Conservation (phyloP, 2,113 vertebrate genomes). For the Erinaceus europaeus region DNA sequence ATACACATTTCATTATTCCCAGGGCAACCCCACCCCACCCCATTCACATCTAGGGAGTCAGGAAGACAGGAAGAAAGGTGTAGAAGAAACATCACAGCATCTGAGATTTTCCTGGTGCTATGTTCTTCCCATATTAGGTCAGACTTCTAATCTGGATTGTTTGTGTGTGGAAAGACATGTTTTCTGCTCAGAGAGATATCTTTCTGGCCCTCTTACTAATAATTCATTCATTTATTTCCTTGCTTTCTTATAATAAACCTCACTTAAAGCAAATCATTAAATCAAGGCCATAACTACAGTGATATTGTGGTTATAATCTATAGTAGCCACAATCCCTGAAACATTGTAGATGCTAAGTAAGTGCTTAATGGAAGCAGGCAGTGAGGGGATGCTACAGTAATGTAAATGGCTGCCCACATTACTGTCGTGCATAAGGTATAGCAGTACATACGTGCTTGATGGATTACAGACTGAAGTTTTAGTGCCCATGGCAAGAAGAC, state of each 20-base stretch:
- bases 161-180: too few species aligned
- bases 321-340: background rate
- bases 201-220: background rate
- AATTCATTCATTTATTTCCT: background rate
- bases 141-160: too few species aligned
- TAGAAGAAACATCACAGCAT: too few species aligned
- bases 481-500: background rate
- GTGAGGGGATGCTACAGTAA: background rate
- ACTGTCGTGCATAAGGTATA: background rate
- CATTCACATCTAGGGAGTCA: too few species aligned
- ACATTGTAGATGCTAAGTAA: background rate
- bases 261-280: background rate
- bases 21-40: too few species aligned
- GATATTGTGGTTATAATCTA: background rate
- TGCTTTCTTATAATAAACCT: background rate
- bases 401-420: background rate
- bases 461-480: slow-evolving; percentile 35
- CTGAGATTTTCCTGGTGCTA: too few species aligned
- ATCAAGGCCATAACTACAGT: background rate
- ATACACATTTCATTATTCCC: too few species aligned
- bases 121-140: too few species aligned
- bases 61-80: too few species aligned
- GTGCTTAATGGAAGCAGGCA: background rate
- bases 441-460: too few species aligned
- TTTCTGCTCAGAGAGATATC: too few species aligned